Percentiles rank a stretch among this genome's conserved stretches.
Conservation (phyloP, 1,140 invertebrate genomes). For the Phortica variegata region DNA sequence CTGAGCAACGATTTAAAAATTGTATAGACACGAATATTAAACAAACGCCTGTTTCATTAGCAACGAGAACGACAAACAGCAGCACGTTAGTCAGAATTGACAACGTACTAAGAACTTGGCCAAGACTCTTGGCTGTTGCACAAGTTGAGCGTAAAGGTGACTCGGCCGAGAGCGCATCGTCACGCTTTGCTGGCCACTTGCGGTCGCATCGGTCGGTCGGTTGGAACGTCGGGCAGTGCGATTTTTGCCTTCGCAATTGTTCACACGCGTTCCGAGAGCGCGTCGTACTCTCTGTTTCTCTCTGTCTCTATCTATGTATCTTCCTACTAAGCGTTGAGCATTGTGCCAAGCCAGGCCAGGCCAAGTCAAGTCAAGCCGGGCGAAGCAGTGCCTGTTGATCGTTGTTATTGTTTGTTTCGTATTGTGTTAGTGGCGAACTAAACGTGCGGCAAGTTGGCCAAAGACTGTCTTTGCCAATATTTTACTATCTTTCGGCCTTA, state of each 20-base stretch:
- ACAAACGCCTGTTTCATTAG: slow-evolving; percentile 46
- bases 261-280: no score
- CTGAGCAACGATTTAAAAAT: slow-evolving; percentile 9
- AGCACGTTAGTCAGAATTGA: slow-evolving; percentile 23
- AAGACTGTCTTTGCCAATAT: slow-evolving; percentile 35
- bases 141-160: no score
- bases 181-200: slow-evolving; percentile 47
- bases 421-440: background rate
- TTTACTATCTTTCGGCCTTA: slow-evolving; percentile 35
- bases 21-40: slow-evolving; percentile 36
- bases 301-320: slow-evolving; percentile 11
- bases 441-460: background rate
- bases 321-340: slow-evolving; percentile 20
- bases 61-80: slow-evolving; percentile 10
- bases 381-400: background rate
- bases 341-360: slow-evolving; percentile 25
- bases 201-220: slow-evolving; percentile 21
- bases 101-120: background rate
- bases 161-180: no score
- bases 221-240: no score
- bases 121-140: slow-evolving; percentile 1
- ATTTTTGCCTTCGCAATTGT: no score
- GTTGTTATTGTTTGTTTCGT: background rate
- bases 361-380: no score
- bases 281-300: no score